These are phyloP conservation scores for Conchocele bisecta DNA, from an alignment of 2,888 invertebrate genomes.

Conservation along the genomic window DNA sequence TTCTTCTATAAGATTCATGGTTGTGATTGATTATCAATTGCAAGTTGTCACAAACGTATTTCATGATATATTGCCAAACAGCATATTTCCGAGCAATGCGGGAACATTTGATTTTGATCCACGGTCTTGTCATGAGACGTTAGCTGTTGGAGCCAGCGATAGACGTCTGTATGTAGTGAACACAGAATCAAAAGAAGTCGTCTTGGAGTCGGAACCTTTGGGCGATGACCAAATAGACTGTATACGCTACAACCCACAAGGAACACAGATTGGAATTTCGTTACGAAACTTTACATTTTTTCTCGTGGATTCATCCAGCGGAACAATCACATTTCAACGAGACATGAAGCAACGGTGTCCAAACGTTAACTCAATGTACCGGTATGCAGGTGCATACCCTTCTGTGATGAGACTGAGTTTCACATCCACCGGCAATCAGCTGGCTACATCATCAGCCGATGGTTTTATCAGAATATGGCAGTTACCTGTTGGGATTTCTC, in stretches of 20 bases:
- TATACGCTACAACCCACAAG: conserved; percentile 62
- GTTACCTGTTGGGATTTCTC: conserved; percentile 51
- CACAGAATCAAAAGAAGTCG: conserved; percentile 37
- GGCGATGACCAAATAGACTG: conserved; percentile 59
- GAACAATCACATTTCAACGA: conserved; percentile 53
- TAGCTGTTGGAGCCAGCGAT: conserved; percentile 67
- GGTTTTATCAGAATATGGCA: conserved; percentile 71
- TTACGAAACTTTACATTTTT: conserved; percentile 61
- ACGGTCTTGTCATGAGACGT: conserved; percentile 51
- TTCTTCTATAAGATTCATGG: conserved; percentile 61
- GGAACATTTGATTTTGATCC: conserved; percentile 74
- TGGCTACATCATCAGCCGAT: conserved; percentile 68
- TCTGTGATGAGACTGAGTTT: conserved; percentile 65
- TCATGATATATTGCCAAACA: conserved; percentile 61
- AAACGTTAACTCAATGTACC: too few relatives aligned
- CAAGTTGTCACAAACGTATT: conserved; percentile 58
- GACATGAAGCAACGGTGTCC: conserved; percentile 54
- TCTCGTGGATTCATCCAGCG: conserved; percentile 51
- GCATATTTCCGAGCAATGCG: conserved; percentile 55
- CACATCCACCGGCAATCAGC: conserved; percentile 65
- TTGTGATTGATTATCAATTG: conserved; percentile 46
- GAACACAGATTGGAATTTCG: conserved; percentile 57
- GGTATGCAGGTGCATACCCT: conserved; percentile 46
- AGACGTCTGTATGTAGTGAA: conserved; percentile 60
- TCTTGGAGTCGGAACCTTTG: conserved; percentile 31